Conservation (phyloP, 2,888 invertebrate genomes). For the Notodromas monacha region DNA sequence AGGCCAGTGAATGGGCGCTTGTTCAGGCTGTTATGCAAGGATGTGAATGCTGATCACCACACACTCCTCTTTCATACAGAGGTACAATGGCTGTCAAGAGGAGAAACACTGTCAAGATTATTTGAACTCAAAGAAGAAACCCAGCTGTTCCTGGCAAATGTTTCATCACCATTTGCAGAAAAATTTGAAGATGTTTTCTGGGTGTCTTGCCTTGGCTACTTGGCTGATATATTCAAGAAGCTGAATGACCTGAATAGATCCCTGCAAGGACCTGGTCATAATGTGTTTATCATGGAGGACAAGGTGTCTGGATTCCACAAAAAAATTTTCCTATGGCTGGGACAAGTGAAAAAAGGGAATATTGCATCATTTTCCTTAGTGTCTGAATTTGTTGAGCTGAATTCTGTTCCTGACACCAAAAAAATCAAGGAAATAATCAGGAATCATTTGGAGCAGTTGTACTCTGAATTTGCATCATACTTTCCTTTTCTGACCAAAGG, state of each 20-base stretch:
- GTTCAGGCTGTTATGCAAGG: constrained; percentile 9
- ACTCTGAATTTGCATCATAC: no score
- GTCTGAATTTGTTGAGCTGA: no score
- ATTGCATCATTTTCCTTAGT: no score
- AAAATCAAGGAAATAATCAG: no score
- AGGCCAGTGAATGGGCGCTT: constrained; percentile 9
- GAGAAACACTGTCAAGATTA: constrained; percentile 8
- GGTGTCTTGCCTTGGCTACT: constrained; percentile 8
- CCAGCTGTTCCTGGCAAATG: constrained; percentile 7
- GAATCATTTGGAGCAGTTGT: no score
- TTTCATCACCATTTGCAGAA: constrained; percentile 7
- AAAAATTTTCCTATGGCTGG: no score
- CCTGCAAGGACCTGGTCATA: constrained; percentile 7
- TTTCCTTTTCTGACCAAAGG: no score
- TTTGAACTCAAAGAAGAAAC: constrained; percentile 8
- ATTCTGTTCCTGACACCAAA: no score
- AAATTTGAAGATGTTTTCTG: not conserved
- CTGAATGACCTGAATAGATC: constrained; percentile 8
- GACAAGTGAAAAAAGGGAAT: no score
- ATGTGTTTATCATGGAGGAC: constrained; percentile 8
- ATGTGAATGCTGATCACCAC: constrained; percentile 8
- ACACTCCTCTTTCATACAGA: constrained; percentile 8
- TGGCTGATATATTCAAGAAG: constrained; percentile 8
- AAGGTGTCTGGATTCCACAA: no score
- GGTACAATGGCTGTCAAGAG: constrained; percentile 10